These are phyloP conservation scores for Chaetodon auriga DNA, from an alignment of 2,113 vertebrate genomes.

Conservation along the genomic window DNA sequence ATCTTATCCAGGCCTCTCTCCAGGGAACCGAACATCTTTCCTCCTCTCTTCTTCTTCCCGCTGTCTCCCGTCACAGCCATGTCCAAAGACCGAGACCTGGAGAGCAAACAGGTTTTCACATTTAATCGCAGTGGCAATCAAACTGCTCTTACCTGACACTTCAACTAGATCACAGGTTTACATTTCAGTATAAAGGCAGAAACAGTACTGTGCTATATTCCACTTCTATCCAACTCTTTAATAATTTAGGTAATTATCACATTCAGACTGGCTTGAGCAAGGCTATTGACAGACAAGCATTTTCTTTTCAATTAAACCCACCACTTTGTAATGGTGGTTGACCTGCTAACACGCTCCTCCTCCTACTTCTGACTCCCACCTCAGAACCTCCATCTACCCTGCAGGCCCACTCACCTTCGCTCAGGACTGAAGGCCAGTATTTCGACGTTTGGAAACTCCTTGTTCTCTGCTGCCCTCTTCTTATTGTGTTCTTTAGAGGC, in stretches of 20 bases:
- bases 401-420: conserved; percentile 85
- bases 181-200: neutral
- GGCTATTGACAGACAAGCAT: neutral
- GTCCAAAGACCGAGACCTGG: conserved; percentile 90
- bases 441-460: conserved; percentile 71
- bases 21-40: conserved; percentile 92
- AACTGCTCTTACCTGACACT: neutral
- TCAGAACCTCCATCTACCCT: neutral
- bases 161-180: neutral
- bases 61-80: conserved; percentile 84
- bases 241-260: neutral
- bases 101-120: neutral
- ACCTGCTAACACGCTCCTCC: neutral
- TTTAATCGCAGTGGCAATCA: neutral
- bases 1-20: conserved; percentile 95
- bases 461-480: conserved; percentile 69
- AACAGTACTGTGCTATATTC: neutral
- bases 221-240: neutral
- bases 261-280: neutral
- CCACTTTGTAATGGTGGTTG: neutral
- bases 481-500: conserved; percentile 76
- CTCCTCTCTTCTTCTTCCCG: conserved; percentile 89
- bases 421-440: conserved; percentile 87
- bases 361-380: neutral
- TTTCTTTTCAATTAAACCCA: neutral